Evolutionary conservation across 2,797 vertebrate species (phyloP).

Genomic region (Takifugu rubripes): DNA sequence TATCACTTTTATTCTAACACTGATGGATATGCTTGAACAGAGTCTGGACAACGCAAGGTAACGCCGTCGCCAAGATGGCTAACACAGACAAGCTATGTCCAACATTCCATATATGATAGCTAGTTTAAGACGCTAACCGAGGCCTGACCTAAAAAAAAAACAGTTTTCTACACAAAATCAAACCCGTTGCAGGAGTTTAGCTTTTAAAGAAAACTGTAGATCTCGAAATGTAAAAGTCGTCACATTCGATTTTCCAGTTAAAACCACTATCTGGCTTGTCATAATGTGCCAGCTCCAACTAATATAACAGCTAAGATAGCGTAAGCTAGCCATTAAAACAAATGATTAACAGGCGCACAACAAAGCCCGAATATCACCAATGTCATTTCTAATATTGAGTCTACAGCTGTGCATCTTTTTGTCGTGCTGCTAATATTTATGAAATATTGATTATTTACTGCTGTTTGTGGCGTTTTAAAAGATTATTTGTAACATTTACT

Average conservation of each 20-base stretch:
- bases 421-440: not conserved
- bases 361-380: conserved; percentile 8
- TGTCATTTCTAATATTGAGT: conserved; percentile 5
- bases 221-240: not conserved
- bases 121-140: conserved; percentile 43
- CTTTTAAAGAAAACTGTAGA: not conserved
- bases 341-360: conserved; percentile 9
- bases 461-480: not conserved
- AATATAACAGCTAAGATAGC: conserved; percentile 30
- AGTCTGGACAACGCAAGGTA: conserved; percentile 84
- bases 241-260: not conserved
- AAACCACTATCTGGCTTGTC: rapidly evolving
- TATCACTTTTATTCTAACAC: conserved; percentile 65
- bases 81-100: conserved; percentile 51
- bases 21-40: conserved; percentile 90
- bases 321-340: conserved; percentile 32
- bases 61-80: conserved; percentile 61
- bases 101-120: conserved; percentile 52
- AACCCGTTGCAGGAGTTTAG: not conserved
- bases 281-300: conserved; percentile 12
- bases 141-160: conserved; percentile 49
- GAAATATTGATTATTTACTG: not conserved
- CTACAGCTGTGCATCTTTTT: not conserved
- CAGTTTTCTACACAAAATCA: conserved; percentile 23
- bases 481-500: conserved; percentile 1